A percentile compares a stretch with the other conserved stretches of the same genome.
These are phyloP conservation scores for Archivesica marissinica DNA, from an alignment of 1,140 invertebrate genomes.

Conservation along the genomic window DNA sequence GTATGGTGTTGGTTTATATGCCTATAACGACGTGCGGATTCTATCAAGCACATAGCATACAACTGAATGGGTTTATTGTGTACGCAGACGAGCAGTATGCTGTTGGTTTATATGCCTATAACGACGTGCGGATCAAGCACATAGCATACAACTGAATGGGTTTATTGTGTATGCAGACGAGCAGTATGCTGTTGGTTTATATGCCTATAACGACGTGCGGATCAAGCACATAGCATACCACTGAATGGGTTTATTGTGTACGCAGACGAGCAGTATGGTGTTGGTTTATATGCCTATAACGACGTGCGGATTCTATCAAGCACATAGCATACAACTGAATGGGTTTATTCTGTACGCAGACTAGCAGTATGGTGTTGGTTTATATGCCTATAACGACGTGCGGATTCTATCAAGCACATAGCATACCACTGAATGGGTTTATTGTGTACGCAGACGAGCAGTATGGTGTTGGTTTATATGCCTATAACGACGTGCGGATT, in stretches of 20 bases:
- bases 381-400: conserved; percentile 19
- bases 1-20: conserved; percentile 44
- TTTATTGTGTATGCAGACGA: background rate
- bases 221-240: conserved; percentile 3
- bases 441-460: background rate
- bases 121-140: conserved; percentile 24
- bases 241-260: conserved; percentile 1
- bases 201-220: conserved; percentile 6
- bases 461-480: conserved; percentile 44
- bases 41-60: conserved; percentile 17
- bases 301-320: conserved; percentile 33
- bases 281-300: conserved; percentile 33
- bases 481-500: conserved; percentile 11
- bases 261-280: conserved; percentile 5
- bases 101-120: conserved; percentile 36
- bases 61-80: background rate
- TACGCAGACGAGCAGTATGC: background rate
- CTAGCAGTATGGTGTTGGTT: conserved; percentile 32
- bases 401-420: conserved; percentile 40
- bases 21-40: conserved; percentile 11
- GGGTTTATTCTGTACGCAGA: background rate
- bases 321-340: conserved; percentile 13
- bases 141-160: background rate
- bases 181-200: conserved; percentile 46
- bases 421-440: background rate